These are phyloP conservation scores for Listrodromus nycthemerus DNA, from an alignment of 2,888 invertebrate species.

Conservation along the genomic window DNA sequence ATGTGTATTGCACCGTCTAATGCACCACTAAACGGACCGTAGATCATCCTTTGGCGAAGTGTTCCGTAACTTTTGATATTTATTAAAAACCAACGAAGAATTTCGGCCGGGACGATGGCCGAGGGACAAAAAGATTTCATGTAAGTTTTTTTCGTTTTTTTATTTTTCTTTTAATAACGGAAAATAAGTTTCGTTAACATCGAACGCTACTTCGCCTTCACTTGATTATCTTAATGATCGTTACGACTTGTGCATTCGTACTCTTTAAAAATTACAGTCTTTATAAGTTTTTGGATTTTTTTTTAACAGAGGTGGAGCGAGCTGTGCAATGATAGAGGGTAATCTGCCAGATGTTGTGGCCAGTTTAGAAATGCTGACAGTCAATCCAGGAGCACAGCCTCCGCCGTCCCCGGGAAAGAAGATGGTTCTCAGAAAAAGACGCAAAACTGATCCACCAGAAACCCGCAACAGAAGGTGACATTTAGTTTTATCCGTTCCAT, in stretches of 20 bases:
- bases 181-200: neutral
- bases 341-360: slow-evolving; percentile 80
- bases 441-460: slow-evolving; percentile 68
- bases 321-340: slow-evolving; percentile 61
- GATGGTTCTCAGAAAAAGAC: slow-evolving; percentile 70
- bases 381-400: slow-evolving; percentile 67
- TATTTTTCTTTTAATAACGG: neutral
- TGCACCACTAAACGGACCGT: neutral
- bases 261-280: neutral
- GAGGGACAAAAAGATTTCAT: slow-evolving; percentile 28
- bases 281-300: slow-evolving; percentile 1
- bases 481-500: neutral
- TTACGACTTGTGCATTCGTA: neutral
- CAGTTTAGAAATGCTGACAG: slow-evolving; percentile 79
- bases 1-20: neutral
- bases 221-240: neutral
- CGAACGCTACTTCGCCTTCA: neutral
- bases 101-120: slow-evolving; percentile 28
- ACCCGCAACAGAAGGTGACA: slow-evolving; percentile 79
- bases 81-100: neutral
- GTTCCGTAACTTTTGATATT: neutral
- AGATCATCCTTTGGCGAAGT: neutral
- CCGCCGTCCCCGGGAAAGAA: slow-evolving; percentile 45
- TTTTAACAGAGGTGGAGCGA: neutral
- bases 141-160: slow-evolving; percentile 23